phyloP scores from a whole-genome alignment of 2,797 vertebrate species.

The Arremon brunneinucha region DNA sequence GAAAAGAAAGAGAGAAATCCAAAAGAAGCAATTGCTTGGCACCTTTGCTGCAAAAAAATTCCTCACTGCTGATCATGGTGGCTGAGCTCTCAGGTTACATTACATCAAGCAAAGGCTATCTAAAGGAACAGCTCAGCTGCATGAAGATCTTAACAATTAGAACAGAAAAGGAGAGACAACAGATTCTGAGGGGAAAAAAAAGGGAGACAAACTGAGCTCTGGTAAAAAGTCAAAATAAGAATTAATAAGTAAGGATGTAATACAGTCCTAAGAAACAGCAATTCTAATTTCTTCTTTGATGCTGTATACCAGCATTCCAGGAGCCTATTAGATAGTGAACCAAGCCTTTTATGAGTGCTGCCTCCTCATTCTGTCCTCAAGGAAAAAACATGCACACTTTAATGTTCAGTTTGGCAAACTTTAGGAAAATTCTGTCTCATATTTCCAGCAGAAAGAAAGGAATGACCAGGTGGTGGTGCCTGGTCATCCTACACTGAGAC shows the following conservation, averaged over 20 bases:
- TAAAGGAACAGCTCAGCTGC: not conserved
- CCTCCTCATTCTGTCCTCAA: not conserved
- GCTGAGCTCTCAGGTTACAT: slow-evolving; percentile 36
- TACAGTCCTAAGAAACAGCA: not conserved
- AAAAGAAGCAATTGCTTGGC: not conserved
- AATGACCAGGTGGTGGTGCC: not conserved
- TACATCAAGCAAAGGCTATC: slow-evolving; percentile 13
- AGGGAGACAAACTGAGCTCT: not conserved
- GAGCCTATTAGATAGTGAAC: not conserved
- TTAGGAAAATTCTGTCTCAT: not conserved
- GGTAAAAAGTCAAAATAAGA: not conserved
- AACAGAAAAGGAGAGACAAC: not conserved
- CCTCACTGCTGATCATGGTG: not conserved
- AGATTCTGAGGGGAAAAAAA: not conserved
- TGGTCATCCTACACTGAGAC: not conserved
- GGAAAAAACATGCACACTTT: not conserved
- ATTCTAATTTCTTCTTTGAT: not conserved
- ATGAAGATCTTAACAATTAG: not conserved
- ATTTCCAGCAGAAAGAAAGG: not conserved
- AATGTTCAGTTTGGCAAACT: not conserved
- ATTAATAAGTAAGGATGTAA: not conserved
- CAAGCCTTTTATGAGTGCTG: not conserved
- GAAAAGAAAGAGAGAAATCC: not conserved
- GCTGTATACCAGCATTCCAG: not conserved
- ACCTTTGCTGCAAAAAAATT: slow-evolving; percentile 3